Percentiles rank a stretch among this genome's conserved stretches.
phyloP scores from a whole-genome alignment of 2,797 vertebrate genomes.

The Huso huso region DNA sequence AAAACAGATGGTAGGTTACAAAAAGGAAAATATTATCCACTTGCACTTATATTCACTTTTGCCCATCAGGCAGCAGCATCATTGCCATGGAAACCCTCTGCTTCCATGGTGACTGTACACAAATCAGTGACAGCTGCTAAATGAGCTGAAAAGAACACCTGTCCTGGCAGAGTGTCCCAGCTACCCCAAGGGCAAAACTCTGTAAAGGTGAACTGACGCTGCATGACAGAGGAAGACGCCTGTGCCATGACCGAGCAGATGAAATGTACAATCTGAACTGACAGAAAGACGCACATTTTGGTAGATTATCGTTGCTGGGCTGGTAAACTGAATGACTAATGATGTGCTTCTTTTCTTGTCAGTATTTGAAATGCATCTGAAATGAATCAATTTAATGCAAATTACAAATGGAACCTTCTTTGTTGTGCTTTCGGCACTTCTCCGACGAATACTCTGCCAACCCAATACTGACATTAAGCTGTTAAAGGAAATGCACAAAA shows the following conservation, averaged over 20 bases:
- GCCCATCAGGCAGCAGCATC: conserved; percentile 49
- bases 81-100: conserved; percentile 66
- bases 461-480: conserved; percentile 22
- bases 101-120: conserved; percentile 67
- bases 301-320: conserved; percentile 45
- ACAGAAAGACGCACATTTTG: conserved; percentile 53
- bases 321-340: conserved; percentile 46
- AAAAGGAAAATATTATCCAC: conserved; percentile 65
- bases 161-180: conserved; percentile 55
- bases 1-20: conserved; percentile 68
- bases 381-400: conserved; percentile 51
- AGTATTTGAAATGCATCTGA: conserved; percentile 47
- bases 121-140: conserved; percentile 57
- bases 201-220: conserved; percentile 44
- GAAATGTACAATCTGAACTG: conserved; percentile 59
- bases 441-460: not conserved
- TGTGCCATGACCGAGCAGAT: conserved; percentile 51
- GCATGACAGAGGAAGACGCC: conserved; percentile 49
- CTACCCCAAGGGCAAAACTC: conserved; percentile 53
- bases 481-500: conserved; percentile 10
- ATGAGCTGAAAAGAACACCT: conserved; percentile 73
- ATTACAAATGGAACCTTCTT: conserved; percentile 25
- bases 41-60: conserved; percentile 64
- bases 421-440: too few relatives aligned
- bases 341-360: conserved; percentile 41